Base-by-base conservation (phyloP, 1,140 invertebrate genomes). In the Aphaenogaster floridana region DNA sequence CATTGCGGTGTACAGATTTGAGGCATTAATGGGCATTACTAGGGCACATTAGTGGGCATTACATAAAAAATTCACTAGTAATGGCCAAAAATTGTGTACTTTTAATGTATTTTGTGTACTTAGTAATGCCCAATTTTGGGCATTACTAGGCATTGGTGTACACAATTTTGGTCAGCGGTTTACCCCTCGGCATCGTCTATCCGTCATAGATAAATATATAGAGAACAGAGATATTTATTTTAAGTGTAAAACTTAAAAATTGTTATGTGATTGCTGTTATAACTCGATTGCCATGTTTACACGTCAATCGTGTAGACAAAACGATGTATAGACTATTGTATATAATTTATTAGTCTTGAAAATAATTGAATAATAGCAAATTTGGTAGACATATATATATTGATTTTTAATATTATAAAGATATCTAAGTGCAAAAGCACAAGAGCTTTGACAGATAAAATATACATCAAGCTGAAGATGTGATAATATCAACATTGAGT, bases 201-300 rank as follows among this genome's bases (percentile, higher is more conserved):
- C 9, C 9, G 8, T 54, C 34, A 11, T 17, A 86, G 74, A 81
- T 78, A 81, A 81, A 81, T 45, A 80, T 48, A 52, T 72, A 76
- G 3, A 45, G 0, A 61, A 76, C 8, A 28, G 17, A 39, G 13
- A 39, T 74, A 69, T 63, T 81, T 71, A 77, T 64, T 77, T n/a
- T 9, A 72, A 61, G 11, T 79, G 28, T 61, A 28, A 86, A 52
- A 76, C 1, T 63, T 21, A n/a, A 13, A 52, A 84, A 63, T 77
- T 11, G 52, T 36, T 15, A 15, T 21, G 34, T 68, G 7, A 34
- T 39, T 77, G 28, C n/a, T 50, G 15, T 39, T 28, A 7, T 9
- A 61, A 42, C 17, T 66, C 5, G 2, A 52, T 57, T 79, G 48
- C 13, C 45, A 69, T 11, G 6, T 45, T 17, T 59, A 36, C 21